A percentile compares a stretch with the other conserved stretches of the same genome.
Evolutionary conservation across 92 coral and sea anemone genomes (phyloP).

Genomic region (Actinostola sp.): DNA sequence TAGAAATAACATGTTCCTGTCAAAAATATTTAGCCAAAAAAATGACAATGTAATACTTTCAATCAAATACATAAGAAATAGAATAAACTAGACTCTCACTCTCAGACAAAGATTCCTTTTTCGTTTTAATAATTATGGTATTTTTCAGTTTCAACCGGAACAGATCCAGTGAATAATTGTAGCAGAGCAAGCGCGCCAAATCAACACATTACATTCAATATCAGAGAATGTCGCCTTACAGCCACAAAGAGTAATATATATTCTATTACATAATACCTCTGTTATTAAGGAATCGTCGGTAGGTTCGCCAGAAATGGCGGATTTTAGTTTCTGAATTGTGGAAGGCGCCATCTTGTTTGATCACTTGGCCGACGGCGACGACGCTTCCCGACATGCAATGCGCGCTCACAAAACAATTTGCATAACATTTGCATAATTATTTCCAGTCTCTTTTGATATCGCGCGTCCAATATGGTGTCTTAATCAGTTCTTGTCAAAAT

Average conservation of each 20-base stretch:
- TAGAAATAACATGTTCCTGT: too few relatives aligned
- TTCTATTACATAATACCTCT: slow-evolving; percentile 69
- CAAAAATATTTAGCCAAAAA: too few relatives aligned
- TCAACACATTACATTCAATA: background rate
- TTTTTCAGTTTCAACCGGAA: background rate
- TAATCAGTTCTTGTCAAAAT: background rate
- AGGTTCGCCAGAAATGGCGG: slow-evolving; percentile 80
- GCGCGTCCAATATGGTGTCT: slow-evolving; percentile 31
- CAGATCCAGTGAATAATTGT: too few relatives aligned
- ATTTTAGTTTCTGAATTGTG: slow-evolving; percentile 85
- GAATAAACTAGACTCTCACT: too few relatives aligned
- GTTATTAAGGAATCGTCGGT: slow-evolving; percentile 93
- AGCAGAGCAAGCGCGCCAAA: too few relatives aligned
- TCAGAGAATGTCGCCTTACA: background rate
- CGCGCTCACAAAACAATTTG: slow-evolving; percentile 12
- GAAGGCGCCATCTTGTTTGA: slow-evolving; percentile 99
- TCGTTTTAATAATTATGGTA: background rate
- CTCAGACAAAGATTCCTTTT: too few relatives aligned
- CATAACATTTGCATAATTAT: background rate
- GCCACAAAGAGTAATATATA: background rate
- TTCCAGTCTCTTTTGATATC: slow-evolving; percentile 4
- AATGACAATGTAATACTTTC: too few relatives aligned
- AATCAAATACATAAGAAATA: too few relatives aligned
- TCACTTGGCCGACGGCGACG: too few relatives aligned
- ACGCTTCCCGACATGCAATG: slow-evolving; percentile 18